These are phyloP conservation scores for Colaptes auratus DNA, from an alignment of 2,113 vertebrate genomes.

Conservation along the genomic window DNA sequence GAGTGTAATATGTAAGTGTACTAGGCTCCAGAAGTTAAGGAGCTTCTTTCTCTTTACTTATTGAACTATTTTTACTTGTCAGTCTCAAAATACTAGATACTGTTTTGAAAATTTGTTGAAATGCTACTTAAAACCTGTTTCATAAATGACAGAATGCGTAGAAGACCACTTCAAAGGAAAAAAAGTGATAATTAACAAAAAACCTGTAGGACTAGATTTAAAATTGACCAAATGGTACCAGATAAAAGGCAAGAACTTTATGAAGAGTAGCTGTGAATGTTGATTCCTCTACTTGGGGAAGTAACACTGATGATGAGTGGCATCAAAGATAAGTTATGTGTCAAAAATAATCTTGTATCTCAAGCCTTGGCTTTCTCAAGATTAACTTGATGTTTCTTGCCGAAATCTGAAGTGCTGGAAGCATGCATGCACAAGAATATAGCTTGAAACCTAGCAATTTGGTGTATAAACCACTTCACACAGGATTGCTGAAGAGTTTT, in stretches of 20 bases:
- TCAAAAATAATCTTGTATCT: background rate
- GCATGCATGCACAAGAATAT: background rate
- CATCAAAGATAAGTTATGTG: conserved; percentile 13
- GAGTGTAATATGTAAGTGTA: background rate
- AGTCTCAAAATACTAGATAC: background rate
- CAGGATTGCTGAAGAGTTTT: background rate
- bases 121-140: background rate
- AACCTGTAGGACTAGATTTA: background rate
- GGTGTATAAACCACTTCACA: conserved; percentile 7
- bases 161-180: background rate
- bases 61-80: background rate
- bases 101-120: background rate
- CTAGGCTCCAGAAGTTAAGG: background rate
- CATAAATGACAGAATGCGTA: background rate
- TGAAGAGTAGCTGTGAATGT: background rate
- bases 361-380: background rate
- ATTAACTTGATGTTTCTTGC: background rate
- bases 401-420: background rate
- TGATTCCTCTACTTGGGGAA: background rate
- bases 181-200: background rate
- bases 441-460: background rate
- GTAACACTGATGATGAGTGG: background rate
- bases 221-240: background rate
- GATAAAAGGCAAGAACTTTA: background rate
- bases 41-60: background rate